phyloP scores from a whole-genome alignment of 2,888 invertebrate genomes.

The Oscheius sp. region DNA sequence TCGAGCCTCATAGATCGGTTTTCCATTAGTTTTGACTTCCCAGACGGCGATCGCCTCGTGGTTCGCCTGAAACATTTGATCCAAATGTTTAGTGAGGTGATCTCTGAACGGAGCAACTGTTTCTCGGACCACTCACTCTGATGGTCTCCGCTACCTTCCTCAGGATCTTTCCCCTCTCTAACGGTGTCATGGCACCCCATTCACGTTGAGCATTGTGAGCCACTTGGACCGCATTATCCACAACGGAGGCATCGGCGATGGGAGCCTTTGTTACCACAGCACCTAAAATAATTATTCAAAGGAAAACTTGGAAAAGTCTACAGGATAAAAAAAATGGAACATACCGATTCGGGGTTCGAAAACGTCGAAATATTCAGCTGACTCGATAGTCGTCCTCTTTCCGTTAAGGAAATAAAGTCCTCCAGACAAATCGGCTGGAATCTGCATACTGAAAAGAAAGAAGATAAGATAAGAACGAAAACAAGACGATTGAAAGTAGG shows the following conservation, averaged over 20 bases:
- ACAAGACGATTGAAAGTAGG: background rate
- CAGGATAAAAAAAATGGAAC: background rate
- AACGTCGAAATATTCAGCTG: slow-evolving; percentile 43
- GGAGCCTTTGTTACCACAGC: slow-evolving; percentile 52
- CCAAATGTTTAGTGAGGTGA: background rate
- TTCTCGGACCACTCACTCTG: slow-evolving; percentile 38
- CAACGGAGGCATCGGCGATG: slow-evolving; percentile 37
- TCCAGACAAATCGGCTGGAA: slow-evolving; percentile 50
- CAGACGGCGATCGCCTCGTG: slow-evolving; percentile 68
- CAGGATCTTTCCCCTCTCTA: slow-evolving; percentile 57
- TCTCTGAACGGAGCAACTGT: slow-evolving; percentile 1
- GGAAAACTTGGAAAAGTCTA: background rate
- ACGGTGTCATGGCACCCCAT: slow-evolving; percentile 44
- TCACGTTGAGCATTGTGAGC: slow-evolving; percentile 35
- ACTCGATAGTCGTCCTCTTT: slow-evolving; percentile 36
- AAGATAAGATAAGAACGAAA: background rate
- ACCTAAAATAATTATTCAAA: slow-evolving; percentile 32
- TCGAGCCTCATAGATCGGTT: slow-evolving; percentile 73
- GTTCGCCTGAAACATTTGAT: slow-evolving; percentile 39
- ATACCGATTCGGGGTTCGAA: slow-evolving; percentile 52
- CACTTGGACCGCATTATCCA: slow-evolving; percentile 42
- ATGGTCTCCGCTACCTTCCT: slow-evolving; percentile 51
- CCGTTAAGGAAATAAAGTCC: slow-evolving; percentile 53
- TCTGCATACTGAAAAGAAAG: slow-evolving; percentile 1
- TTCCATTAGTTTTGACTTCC: slow-evolving; percentile 74